Percentiles rank a stretch among this genome's conserved stretches.
Conservation (phyloP, 30 jellyfish, hydroid and myxozoan genomes). For the Hydractinia echinata region DNA sequence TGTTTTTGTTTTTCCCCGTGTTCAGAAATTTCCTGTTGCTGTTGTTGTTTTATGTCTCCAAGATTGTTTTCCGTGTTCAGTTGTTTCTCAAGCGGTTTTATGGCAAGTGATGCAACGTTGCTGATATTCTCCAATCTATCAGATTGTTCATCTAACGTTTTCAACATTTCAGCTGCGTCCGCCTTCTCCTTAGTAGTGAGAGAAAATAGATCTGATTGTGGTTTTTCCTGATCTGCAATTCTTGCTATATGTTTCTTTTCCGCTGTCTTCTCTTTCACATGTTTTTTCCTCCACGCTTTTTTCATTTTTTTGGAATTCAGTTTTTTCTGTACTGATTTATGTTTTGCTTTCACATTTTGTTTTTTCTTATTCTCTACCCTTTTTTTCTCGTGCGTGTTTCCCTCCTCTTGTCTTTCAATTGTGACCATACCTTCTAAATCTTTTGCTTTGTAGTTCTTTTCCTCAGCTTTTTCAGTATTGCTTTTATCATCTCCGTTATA, state of each 20-base stretch:
- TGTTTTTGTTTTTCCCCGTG: not conserved
- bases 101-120: not conserved
- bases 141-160: slow-evolving; percentile 5
- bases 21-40: too few relatives aligned
- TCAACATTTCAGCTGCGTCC: slow-evolving; percentile 4
- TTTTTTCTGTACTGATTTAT: not conserved
- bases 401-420: not conserved
- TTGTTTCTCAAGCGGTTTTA: not conserved
- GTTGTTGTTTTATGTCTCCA: too few relatives aligned
- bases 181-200: not conserved
- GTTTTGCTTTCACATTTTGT: not conserved
- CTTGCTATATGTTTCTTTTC: not conserved
- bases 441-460: not conserved
- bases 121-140: not conserved
- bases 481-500: not conserved
- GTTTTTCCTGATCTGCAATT: not conserved
- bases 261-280: not conserved
- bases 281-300: not conserved
- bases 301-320: not conserved
- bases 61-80: too few relatives aligned
- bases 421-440: slow-evolving; percentile 6
- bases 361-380: not conserved
- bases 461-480: slow-evolving; percentile 1
- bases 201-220: not conserved
- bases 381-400: not conserved